Base-by-base conservation (phyloP, 2,797 vertebrate genomes). In the Chrysocyon brachyurus region DNA sequence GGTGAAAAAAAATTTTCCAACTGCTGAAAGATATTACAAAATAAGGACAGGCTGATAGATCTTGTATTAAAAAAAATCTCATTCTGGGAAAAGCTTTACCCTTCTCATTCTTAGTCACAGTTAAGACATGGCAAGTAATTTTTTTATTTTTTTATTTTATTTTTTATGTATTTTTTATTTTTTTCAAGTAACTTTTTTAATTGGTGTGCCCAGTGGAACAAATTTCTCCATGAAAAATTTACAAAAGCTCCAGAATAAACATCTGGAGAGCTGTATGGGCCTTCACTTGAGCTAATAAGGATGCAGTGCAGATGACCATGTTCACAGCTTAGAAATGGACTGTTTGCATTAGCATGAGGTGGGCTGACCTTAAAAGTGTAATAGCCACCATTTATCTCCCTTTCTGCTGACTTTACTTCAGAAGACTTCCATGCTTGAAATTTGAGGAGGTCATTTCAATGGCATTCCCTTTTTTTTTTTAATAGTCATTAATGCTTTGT, bases 161-260 rank as follows among this genome's bases (percentile, higher is more conserved):
- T 46, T 46, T 46, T 46, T 46, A 46, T 46, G 7, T 46, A 46
- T 46, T 46, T 8, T 46, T 46, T 7, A 46, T 46, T 40, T 40
- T 8, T 46, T 46, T 46, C 12, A 93, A 46, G 26, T 75, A 49
- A 28, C 26, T 75, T 75, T 75, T 75, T 17, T 49, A 36, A 46
- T 64, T 49, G 72, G 36, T 77, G 9, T 94, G 33, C 26, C 28
- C 1, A n/a, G 24, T 49, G 59, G 72, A 82, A 93, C 24, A 66
- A 36, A 86, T 81, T 89, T 89, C 49, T 96, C 61, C n/a, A 56
- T 73, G 68, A 94, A 88, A 92, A 88, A 31, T 87, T 86, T 88
- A 73, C 16, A 31, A 84, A 95, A 94, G 54, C 49, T 96, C 40
- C 81, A 87, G 79, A 84, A 66, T 68, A 91, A 89, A 91, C 36